Evolutionary conservation across 2,113 vertebrate species (phyloP).

Genomic region (Podarcis cretensis): DNA sequence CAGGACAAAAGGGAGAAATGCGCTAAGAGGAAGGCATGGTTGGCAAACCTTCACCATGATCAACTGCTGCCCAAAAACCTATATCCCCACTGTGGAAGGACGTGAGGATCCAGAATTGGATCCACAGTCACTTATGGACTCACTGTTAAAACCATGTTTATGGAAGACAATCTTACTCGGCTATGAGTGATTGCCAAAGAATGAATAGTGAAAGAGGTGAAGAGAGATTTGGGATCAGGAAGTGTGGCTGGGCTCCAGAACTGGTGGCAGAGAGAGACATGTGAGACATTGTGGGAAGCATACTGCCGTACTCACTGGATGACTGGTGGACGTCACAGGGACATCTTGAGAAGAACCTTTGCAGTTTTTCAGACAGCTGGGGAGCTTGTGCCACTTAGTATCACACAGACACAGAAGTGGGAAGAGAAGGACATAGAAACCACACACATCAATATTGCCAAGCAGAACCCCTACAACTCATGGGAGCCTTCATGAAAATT

Average conservation of each 20-base stretch:
- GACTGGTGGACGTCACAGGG: not conserved
- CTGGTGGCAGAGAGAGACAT: not conserved
- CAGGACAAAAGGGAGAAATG: too few species aligned
- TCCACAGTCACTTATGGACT: too few species aligned
- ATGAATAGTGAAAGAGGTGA: not conserved
- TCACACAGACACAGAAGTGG: not conserved
- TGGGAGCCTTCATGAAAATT: not conserved
- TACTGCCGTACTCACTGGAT: too few species aligned
- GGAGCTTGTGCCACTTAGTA: not conserved
- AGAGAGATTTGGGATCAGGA: not conserved
- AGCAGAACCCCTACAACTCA: not conserved
- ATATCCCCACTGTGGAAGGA: too few species aligned
- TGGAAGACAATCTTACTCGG: too few species aligned
- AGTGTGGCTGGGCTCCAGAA: not conserved
- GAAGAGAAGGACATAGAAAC: not conserved
- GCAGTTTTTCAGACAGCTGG: not conserved
- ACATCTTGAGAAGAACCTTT: not conserved
- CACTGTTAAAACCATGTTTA: too few species aligned
- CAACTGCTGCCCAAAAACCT: fast-evolving
- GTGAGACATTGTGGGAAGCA: not conserved
- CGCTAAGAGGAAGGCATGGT: too few species aligned
- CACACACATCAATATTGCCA: not conserved
- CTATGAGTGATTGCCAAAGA: too few species aligned
- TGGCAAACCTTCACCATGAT: too few species aligned
- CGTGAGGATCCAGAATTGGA: too few species aligned